These are phyloP conservation scores for Ischnura elegans DNA, from an alignment of 2,888 invertebrate genomes.

Conservation along the genomic window DNA sequence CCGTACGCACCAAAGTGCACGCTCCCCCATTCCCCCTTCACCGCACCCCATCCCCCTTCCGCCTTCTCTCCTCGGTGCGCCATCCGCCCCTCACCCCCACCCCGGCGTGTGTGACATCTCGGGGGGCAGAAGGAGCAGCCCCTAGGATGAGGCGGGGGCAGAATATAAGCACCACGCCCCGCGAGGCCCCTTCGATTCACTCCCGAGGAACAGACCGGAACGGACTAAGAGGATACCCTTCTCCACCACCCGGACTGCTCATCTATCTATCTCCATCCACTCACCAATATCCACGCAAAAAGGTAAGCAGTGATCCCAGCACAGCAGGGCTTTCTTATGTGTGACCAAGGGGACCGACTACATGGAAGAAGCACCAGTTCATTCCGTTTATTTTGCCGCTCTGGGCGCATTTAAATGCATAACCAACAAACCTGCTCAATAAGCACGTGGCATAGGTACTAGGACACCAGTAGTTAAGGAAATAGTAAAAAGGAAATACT, in stretches of 20 bases:
- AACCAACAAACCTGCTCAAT: too few species aligned
- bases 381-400: too few species aligned
- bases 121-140: too few species aligned
- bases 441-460: too few species aligned
- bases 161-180: constrained; percentile 65
- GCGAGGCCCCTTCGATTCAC: constrained; percentile 28
- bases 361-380: too few species aligned
- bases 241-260: not conserved
- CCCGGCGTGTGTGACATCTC: not conserved
- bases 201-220: constrained; percentile 37
- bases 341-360: too few species aligned
- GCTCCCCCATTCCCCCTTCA: not conserved
- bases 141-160: too few species aligned
- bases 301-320: not conserved
- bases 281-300: not conserved
- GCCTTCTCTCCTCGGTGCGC: not conserved
- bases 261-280: not conserved
- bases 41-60: not conserved
- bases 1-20: not conserved
- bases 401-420: too few species aligned
- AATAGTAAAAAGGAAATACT: too few species aligned
- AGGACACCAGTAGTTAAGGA: too few species aligned
- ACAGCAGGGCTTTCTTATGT: too few species aligned
- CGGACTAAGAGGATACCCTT: not conserved
- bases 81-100: not conserved